Conservation (phyloP, 1,140 invertebrate species). For the Drosophila nannoptera region DNA sequence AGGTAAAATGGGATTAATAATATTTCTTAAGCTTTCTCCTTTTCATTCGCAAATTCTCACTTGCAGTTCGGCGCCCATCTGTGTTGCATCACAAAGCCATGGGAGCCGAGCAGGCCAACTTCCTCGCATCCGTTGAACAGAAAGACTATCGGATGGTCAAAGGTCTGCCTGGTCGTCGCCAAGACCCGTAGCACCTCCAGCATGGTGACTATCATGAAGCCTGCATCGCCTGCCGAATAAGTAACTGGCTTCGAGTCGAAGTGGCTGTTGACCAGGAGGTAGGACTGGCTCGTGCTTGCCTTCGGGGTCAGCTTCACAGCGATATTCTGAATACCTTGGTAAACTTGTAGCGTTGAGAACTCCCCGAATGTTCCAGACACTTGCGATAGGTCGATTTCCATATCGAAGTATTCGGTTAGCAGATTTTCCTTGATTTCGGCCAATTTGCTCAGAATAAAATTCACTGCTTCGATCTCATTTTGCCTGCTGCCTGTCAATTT, state of each 20-base stretch:
- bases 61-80: conserved; percentile 83
- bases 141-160: conserved; percentile 83
- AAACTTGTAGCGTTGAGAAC: conserved; percentile 86
- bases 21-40: conserved; percentile 81
- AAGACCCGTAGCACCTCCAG: conserved; percentile 85
- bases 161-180: conserved; percentile 28
- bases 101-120: conserved; percentile 81
- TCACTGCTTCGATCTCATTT: conserved; percentile 80
- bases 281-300: conserved; percentile 52
- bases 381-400: conserved; percentile 76
- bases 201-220: conserved; percentile 94
- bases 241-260: conserved; percentile 93
- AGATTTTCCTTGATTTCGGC: conserved; percentile 42
- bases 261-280: conserved; percentile 95
- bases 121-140: conserved; percentile 93
- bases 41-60: too few relatives aligned
- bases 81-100: conserved; percentile 89
- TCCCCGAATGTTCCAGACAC: conserved; percentile 87
- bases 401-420: conserved; percentile 49
- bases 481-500: conserved; percentile 83
- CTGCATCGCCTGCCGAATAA: conserved; percentile 85
- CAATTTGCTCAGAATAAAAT: conserved; percentile 79
- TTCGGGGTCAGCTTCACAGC: conserved; percentile 85
- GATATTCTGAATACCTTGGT: conserved; percentile 86
- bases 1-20: conserved; percentile 66